Evolutionary conservation across 2,113 vertebrate genomes (phyloP).

Genomic region (Pipa parva): DNA sequence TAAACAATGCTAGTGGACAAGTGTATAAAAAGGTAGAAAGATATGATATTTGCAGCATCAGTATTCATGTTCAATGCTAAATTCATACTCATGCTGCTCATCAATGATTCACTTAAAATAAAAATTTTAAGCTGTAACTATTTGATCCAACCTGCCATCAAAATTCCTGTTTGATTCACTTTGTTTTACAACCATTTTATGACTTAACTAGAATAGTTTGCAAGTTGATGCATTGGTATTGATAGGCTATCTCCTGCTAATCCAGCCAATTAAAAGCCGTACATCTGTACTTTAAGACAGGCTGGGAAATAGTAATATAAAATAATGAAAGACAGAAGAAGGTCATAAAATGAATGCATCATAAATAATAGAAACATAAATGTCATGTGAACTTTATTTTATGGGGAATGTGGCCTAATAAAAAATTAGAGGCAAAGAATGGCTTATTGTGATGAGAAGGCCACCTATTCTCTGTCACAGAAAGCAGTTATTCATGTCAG

Average conservation of each 20-base stretch:
- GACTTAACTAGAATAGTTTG: neutral
- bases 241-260: neutral
- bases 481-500: conserved; percentile 48
- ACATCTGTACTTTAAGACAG: conserved; percentile 40
- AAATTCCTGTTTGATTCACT: neutral
- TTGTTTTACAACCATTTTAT: neutral
- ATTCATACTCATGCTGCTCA: too few species aligned
- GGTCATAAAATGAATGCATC: conserved; percentile 63
- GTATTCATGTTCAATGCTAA: too few species aligned
- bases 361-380: conserved; percentile 78
- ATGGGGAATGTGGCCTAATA: conserved; percentile 62
- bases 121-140: too few species aligned
- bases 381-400: conserved; percentile 71
- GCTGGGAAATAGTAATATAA: conserved; percentile 47
- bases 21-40: too few species aligned
- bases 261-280: neutral
- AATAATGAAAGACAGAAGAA: conserved; percentile 51
- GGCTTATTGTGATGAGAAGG: conserved; percentile 59
- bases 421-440: conserved; percentile 64
- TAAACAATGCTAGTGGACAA: too few species aligned
- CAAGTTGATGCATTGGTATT: neutral
- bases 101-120: too few species aligned
- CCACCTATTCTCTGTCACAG: conserved; percentile 48
- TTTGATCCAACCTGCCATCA: too few species aligned
- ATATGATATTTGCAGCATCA: too few species aligned